Base-by-base conservation (phyloP, 2,113 vertebrate species). In the Sturnus vulgaris region DNA sequence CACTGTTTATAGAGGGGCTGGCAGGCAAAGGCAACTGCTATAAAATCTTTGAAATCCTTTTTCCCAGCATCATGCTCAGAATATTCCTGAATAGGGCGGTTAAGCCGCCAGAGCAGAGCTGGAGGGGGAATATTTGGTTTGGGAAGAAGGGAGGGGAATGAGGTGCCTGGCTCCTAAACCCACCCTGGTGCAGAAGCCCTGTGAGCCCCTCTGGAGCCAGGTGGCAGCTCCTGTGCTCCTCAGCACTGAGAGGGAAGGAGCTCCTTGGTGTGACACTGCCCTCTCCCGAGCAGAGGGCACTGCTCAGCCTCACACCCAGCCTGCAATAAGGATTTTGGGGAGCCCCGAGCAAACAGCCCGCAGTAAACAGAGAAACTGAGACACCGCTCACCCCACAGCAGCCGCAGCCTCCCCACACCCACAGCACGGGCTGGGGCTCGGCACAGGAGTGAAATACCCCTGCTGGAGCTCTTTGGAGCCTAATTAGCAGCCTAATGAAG, bases 261-360 rank as follows among this genome's bases (percentile, higher is more conserved):
- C 92, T 94, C 18, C 1, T 63, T 4, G 78, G 87, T 59, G 94
- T 93, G 87, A 95, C 95, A 97, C 90, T 95, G 95, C 94, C 96
- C 93, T 93, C 96, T 97, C 92, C 95, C 23, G 96, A 95, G 87
- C 94, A 44, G 12, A 53, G 4, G 64, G 30, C 10, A 10, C 25
- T 1, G 4, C 64, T 93, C 85, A 50, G 79, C 91, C 37, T 44
- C 90, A 6, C 19, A 0, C 8, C 40, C 70, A 7, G 68, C 69
- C 53, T 64, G 0, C 1, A 1, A 9, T 31, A 1, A 2, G 1
- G 28, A 40, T 46, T 60, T 4, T 5, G 44, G 73, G 68, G 25
- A 28, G 42, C 70, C 49, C 73, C 0, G 8, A 28, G 10, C 40
- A 17, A 35, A 50, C 7, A 5, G 3, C 22, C 37, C 0, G 0